Base-by-base conservation (phyloP, 2,888 invertebrate species). In the Sphaerophoria taeniata region DNA sequence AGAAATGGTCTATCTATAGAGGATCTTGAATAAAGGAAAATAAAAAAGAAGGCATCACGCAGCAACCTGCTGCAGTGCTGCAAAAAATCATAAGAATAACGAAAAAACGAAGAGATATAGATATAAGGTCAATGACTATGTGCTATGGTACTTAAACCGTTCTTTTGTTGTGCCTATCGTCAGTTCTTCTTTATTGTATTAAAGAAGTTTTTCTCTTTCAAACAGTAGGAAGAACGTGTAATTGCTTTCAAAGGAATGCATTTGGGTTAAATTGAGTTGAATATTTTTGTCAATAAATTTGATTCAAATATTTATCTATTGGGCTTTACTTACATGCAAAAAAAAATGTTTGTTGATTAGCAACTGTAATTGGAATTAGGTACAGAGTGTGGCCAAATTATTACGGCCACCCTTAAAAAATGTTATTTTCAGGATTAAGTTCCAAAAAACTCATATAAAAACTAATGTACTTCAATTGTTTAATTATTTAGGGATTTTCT, bases 101-200 rank as follows among this genome's bases (percentile, higher is more conserved):
- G 47, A 75, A 65, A 36, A 51, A 49, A 73, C 47, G 55, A 58
- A 63, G 36, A 63, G 43, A 43, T 43, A 60, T 12, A 36, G 83
- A 73, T 83, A 24, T 24, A 78, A 83, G 83, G 83, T 84, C 83
- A 84, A 60, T 84, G 83, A 84, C 83, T 84, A 75, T 74, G 79
- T 71, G 67, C 60, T 49, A 56, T 39, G 39, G 60, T 60, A 34
- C 39, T 58, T 65, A 55, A 58, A 84, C 83, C 83, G 83, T 78
- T 83, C 51, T 71, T 74, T 71, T 71, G 71, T 79, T 79, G 74
- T 74, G 47, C 61, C 56, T 58, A 60, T 51, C 36, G 67, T 74
- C 74, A 11, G 49, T 69, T 55, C 47, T 58, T 60, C 60, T 60
- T 43, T 34, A 39, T 58, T 73, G 69, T 73, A 51, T 69, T 70